phyloP scores from a whole-genome alignment of 1,140 invertebrate species.

The Lepidurus apus region DNA sequence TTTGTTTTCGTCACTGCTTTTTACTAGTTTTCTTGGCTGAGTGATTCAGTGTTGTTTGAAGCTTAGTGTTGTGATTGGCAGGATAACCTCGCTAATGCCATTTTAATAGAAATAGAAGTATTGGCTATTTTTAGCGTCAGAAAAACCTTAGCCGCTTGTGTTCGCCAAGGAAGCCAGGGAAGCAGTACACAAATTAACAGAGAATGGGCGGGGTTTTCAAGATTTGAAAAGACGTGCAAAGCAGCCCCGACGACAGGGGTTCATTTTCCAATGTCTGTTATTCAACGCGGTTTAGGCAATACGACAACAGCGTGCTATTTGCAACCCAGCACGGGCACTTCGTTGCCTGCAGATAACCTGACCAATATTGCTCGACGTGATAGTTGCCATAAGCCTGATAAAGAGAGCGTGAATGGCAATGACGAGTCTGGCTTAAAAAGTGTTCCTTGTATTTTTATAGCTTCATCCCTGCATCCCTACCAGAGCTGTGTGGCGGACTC shows the following conservation, averaged over 20 bases:
- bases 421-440: neutral
- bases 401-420: neutral
- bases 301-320: neutral
- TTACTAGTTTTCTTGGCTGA: too few species aligned
- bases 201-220: neutral
- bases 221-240: neutral
- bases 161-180: too few species aligned
- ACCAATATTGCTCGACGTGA: neutral
- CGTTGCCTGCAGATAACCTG: neutral
- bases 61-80: too few species aligned
- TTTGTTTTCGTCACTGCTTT: too few species aligned
- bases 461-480: slow-evolving; percentile 43
- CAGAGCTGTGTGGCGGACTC: slow-evolving; percentile 46
- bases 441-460: slow-evolving; percentile 33
- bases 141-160: too few species aligned
- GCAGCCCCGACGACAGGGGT: neutral
- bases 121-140: too few species aligned
- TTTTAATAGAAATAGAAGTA: too few species aligned
- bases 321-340: neutral
- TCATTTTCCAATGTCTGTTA: neutral
- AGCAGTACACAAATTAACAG: neutral
- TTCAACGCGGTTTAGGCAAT: neutral
- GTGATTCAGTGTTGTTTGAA: too few species aligned
- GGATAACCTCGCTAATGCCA: too few species aligned
- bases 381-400: neutral